Base-by-base conservation (phyloP, 2,113 vertebrate genomes). In the Oreochromis tanganicae region DNA sequence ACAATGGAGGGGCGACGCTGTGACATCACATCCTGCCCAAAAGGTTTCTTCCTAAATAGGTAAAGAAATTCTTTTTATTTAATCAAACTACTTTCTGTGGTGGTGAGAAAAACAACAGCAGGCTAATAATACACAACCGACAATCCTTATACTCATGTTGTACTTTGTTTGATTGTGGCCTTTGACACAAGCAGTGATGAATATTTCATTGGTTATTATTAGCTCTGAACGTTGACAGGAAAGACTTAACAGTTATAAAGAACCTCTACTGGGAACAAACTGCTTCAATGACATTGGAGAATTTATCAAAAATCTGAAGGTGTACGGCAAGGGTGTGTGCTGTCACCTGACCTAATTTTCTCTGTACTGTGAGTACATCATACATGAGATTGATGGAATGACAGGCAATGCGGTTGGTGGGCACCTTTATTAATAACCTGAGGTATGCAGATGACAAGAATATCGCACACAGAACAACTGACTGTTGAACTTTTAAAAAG, bases 1-100 rank as follows among this genome's bases (percentile, higher is more conserved):
- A 97, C 97, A 9, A 90, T 94, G 54, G 97, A 97, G 88, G 97
- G 96, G 19, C 95, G 95, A 8, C 94, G 92, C 9, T 96, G 84
- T 95, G 96, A 97, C 52, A 91, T 97, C 87, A 97, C 97, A 56
- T 97, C 97, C 68, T 97, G 94, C 90, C 95, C 96, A 13, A 95
- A 96, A 89, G 97, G 97, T 38, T 97, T 97, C 87, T 97, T 96
- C 83, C 85, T 97, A 61, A 97, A 97, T 83, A 96, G 95, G 97
- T 97, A 88, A 93, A 82, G 46, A 55, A 80, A 41, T n/a, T 16
- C 0, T 16, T 48, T 9, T 46, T 14, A 17, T 17, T 50, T 11
- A 27, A 9, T 73, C 27, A 50, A n/a, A 29, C 27, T 50, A 29
- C 46, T 78, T 50, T 78, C 46, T 78, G 73, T 52, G 4, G 43